Conservation (phyloP, 2,113 vertebrate species). For the Melospiza melodia region DNA sequence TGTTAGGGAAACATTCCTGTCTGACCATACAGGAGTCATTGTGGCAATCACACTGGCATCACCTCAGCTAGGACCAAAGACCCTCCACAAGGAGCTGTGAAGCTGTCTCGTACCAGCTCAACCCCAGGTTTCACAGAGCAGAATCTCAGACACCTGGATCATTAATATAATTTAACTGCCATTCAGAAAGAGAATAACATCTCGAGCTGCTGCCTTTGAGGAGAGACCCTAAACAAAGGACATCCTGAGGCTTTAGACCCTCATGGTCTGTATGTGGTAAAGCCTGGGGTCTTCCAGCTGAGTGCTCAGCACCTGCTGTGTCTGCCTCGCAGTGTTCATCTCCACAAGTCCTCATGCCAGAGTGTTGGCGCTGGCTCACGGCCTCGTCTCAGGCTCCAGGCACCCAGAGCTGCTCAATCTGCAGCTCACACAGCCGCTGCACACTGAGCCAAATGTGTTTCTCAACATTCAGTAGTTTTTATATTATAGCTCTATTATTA, state of each 20-base stretch:
- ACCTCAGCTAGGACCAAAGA: background rate
- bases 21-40: background rate
- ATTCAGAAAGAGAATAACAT: background rate
- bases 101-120: background rate
- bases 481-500: background rate
- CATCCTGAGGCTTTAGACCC: background rate
- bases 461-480: background rate
- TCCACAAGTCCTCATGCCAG: background rate
- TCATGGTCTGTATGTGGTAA: rapidly evolving
- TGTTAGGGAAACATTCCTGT: background rate
- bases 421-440: background rate
- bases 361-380: rapidly evolving
- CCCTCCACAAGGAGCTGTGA: rapidly evolving
- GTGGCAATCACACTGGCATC: no score
- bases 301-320: rapidly evolving
- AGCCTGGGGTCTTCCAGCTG: background rate
- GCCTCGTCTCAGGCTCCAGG: background rate
- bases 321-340: background rate
- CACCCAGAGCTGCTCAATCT: background rate
- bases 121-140: background rate
- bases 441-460: background rate
- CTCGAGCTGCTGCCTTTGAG: background rate
- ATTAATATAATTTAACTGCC: background rate
- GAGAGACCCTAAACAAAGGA: background rate
- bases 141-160: background rate